Evolutionary conservation across 1,140 invertebrate genomes (phyloP).

Genomic region (Caenorhabditis elegans): DNA sequence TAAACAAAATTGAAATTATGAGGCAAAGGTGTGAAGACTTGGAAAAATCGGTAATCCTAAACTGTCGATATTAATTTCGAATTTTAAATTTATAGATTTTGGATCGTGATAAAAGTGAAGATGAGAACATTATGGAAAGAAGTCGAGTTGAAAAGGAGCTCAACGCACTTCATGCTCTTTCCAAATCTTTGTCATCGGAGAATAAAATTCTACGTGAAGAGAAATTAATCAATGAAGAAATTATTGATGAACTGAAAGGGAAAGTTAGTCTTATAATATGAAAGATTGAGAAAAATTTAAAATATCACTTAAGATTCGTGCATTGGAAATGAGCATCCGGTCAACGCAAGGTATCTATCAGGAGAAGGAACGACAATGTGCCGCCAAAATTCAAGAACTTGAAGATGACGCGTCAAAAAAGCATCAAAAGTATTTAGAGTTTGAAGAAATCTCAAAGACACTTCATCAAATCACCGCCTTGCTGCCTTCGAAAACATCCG

Average conservation of each 20-base stretch:
- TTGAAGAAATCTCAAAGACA: conserved; percentile 7
- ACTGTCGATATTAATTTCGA: background rate
- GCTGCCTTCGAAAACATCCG: background rate
- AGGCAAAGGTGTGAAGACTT: conserved; percentile 1
- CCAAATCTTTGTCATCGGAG: background rate
- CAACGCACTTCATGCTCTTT: conserved; percentile 1
- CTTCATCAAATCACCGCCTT: background rate
- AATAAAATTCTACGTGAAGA: background rate
- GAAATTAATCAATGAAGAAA: background rate
- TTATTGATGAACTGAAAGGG: conserved; percentile 14
- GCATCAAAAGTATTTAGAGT: conserved; percentile 11
- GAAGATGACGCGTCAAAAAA: background rate
- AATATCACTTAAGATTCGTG: background rate
- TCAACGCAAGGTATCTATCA: background rate
- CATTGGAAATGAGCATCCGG: background rate
- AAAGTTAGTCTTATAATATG: background rate
- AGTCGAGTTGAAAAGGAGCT: background rate
- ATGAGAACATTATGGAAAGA: background rate
- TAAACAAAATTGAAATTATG: background rate
- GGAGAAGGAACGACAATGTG: background rate
- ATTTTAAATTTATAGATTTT: background rate
- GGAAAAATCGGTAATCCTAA: background rate
- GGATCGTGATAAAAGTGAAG: background rate
- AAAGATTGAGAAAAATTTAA: background rate
- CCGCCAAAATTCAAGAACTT: background rate